Evolutionary conservation across 1,140 invertebrate genomes (phyloP).

Genomic region (Cyrtorhinus lividipennis): DNA sequence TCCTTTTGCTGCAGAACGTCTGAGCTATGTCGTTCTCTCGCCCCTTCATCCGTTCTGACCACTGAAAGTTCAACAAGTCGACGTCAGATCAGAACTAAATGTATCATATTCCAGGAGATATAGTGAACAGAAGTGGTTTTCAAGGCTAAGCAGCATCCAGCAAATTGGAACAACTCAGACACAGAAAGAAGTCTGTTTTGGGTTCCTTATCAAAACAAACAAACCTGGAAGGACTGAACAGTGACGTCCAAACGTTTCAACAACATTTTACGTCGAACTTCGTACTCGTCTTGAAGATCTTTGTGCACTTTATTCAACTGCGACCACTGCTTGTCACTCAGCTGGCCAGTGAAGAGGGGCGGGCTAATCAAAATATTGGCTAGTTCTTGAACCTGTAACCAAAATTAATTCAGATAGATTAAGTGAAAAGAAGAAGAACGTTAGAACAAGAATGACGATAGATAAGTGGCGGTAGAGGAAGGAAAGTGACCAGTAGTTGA

Average conservation of each 20-base stretch:
- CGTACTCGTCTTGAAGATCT: constrained; percentile 66
- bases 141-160: no score
- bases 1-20: constrained; percentile 50
- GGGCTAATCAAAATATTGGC: constrained; percentile 52
- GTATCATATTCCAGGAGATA: no score
- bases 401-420: constrained; percentile 12
- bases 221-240: constrained; percentile 75
- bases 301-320: constrained; percentile 49
- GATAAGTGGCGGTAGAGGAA: no score
- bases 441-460: neutral
- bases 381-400: constrained; percentile 44
- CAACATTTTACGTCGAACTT: constrained; percentile 69
- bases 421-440: neutral
- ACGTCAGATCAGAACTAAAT: neutral
- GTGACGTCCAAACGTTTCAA: constrained; percentile 85
- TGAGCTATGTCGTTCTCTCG: constrained; percentile 57
- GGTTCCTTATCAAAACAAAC: no score
- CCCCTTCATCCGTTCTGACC: constrained; percentile 65
- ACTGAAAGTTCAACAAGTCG: constrained; percentile 36
- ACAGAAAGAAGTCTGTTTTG: no score
- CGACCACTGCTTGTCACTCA: constrained; percentile 72
- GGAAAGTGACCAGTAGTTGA: no score
- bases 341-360: constrained; percentile 55
- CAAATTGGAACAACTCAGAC: no score
- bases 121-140: no score